Evolutionary conservation across 2,113 vertebrate species (phyloP), one percentile per base, ranked within the genome.

Genomic region (Callospermophilus lateralis): DNA sequence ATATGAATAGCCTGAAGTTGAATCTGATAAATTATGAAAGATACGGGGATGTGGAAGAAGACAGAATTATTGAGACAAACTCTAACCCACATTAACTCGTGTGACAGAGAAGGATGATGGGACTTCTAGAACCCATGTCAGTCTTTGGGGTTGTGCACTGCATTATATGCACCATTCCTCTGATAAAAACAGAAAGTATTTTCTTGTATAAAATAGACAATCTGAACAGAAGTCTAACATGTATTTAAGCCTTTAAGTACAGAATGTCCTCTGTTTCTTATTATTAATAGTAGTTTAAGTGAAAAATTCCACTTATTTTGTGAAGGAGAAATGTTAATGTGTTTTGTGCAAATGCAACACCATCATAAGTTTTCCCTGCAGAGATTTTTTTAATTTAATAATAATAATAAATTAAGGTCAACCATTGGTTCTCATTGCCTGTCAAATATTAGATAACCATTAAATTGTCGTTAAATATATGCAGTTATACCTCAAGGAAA

Each of bases 1-100:
- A 55, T 86, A n/a, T 70, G 17, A 95, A 86, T 51, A 81, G 48
- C 78, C 67, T 83, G 63, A 83, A 93, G 39, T 86, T 70, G 3
- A 0, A 45, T 83, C 65, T 93, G 83, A 63, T 85, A 85, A 77
- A 92, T 90, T 87, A 80, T 55, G 8, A 88, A 88, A 63, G 13
- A 81, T 53, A 61, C 2, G 8, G 93, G n/a, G 34, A 48, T 26
- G 51, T 0, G 81, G 30, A 63, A 6, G 37, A 89, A 67, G 24
- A 58, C 2, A 42, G 11, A 63, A 10, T 39, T 93, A 70, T 1
- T 61, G 6, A 78, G 16, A 4, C 78, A 6, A 39, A 74, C 5
- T 13, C 16, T 70, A 80, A 42, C 19, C 42, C 17, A 15, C 28
- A 48, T 48, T 74, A 94, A 32, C 61, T 94, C 68, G 55, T 8